phyloP scores from a whole-genome alignment of 92 coral and sea anemone species.

The Palythoa heliodiscus region DNA sequence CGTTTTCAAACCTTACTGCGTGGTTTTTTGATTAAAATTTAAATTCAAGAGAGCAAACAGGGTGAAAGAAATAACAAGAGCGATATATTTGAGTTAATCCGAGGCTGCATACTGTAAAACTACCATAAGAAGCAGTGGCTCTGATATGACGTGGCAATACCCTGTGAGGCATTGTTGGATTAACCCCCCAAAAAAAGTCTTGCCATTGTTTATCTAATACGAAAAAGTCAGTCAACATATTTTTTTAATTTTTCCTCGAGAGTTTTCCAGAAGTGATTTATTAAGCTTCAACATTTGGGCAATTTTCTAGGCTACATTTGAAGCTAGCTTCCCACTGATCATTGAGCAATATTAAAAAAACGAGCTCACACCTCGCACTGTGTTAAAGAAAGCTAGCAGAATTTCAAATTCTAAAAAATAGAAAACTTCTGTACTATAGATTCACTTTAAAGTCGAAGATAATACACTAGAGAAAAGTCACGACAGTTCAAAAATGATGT shows the following conservation, averaged over 20 bases:
- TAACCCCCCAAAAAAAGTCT: not conserved
- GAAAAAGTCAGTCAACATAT: not conserved
- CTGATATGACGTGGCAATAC: not conserved
- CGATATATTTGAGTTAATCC: no score
- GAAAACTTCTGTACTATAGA: not conserved
- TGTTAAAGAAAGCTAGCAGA: not conserved
- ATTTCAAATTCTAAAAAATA: not conserved
- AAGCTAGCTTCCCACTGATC: not conserved
- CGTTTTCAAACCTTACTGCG: no score
- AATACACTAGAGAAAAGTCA: not conserved
- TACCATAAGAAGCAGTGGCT: no score
- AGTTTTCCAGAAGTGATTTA: no score
- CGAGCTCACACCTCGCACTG: not conserved
- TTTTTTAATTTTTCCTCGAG: not conserved
- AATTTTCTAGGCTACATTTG: not conserved
- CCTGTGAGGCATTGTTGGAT: not conserved
- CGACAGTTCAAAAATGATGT: slow-evolving; percentile 20
- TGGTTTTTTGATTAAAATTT: no score
- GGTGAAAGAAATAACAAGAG: no score
- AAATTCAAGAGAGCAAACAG: no score
- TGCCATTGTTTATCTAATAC: not conserved
- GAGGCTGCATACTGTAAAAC: no score
- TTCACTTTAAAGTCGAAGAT: slow-evolving; percentile 7
- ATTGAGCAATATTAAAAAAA: not conserved
- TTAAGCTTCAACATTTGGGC: no score